Percentiles rank a stretch among this genome's conserved stretches.
Evolutionary conservation across 30 jellyfish, hydroid and myxozoan genomes (phyloP).

Genomic region (Calvadosia cruxmelitensis): DNA sequence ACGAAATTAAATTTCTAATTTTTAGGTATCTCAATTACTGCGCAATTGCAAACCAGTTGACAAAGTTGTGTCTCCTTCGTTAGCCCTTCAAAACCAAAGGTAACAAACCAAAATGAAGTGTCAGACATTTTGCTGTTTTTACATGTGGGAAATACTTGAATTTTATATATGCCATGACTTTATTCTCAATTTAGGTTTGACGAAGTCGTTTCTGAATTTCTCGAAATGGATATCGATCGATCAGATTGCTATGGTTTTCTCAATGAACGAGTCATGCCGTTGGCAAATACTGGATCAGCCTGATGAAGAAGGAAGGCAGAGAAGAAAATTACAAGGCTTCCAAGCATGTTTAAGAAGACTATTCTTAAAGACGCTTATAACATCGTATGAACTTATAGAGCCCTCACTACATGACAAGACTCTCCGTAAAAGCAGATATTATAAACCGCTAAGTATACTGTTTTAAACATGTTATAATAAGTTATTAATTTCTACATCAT

Average conservation of each 20-base stretch:
- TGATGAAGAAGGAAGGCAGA: no score
- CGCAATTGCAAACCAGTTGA: background rate
- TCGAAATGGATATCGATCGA: slow-evolving; percentile 21
- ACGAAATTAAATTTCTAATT: no score
- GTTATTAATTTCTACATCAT: no score
- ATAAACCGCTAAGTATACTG: no score
- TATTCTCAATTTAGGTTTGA: slow-evolving; percentile 7
- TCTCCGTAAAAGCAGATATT: no score
- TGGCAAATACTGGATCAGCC: slow-evolving; percentile 3
- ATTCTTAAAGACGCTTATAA: no score
- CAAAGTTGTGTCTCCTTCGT: background rate
- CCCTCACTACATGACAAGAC: no score
- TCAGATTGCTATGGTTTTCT: slow-evolving; percentile 24
- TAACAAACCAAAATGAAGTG: no score
- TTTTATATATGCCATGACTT: background rate
- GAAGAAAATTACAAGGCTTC: no score
- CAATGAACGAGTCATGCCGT: slow-evolving; percentile 9
- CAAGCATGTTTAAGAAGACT: no score
- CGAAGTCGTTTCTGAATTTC: slow-evolving; percentile 26
- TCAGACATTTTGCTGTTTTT: slow-evolving; percentile 6
- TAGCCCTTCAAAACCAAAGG: background rate
- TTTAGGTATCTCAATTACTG: background rate
- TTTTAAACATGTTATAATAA: no score
- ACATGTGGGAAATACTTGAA: slow-evolving; percentile 7
- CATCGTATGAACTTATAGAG: no score